Conservation (phyloP, 2,113 vertebrate genomes). For the Martes martes region DNA sequence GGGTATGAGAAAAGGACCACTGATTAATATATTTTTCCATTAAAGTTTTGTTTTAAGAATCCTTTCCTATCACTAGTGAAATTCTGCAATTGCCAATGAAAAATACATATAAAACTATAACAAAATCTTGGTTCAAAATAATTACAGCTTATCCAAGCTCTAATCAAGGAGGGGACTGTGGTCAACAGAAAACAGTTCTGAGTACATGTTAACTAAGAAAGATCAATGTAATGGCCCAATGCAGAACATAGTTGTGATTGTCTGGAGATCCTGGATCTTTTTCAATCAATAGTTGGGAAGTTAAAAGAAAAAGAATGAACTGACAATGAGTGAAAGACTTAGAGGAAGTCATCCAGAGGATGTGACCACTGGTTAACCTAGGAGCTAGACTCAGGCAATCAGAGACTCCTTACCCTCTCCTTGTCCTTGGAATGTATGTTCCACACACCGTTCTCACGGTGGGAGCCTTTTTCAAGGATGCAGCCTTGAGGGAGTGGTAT, state of each 20-base stretch:
- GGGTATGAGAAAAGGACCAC: background rate
- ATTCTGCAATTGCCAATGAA: background rate
- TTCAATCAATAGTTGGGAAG: background rate
- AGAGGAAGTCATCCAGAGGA: background rate
- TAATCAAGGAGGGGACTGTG: background rate
- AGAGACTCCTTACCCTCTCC: background rate
- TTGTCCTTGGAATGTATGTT: background rate
- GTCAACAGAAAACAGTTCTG: background rate
- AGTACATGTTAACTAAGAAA: background rate
- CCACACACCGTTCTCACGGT: rapidly evolving
- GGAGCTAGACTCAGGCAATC: background rate
- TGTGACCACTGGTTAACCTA: background rate
- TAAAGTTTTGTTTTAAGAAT: background rate
- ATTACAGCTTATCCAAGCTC: background rate
- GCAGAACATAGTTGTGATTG: background rate
- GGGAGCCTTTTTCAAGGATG: background rate
- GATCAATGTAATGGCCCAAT: background rate
- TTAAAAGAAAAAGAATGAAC: background rate
- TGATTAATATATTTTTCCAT: background rate
- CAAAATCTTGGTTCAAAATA: background rate
- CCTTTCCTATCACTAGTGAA: background rate
- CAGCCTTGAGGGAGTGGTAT: background rate
- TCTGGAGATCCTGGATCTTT: background rate
- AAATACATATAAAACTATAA: background rate
- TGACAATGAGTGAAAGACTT: background rate